Percentiles rank a stretch among this genome's conserved stretches.
Evolutionary conservation across 2,888 invertebrate species (phyloP).

Genomic region (Chrysolina haemoptera): DNA sequence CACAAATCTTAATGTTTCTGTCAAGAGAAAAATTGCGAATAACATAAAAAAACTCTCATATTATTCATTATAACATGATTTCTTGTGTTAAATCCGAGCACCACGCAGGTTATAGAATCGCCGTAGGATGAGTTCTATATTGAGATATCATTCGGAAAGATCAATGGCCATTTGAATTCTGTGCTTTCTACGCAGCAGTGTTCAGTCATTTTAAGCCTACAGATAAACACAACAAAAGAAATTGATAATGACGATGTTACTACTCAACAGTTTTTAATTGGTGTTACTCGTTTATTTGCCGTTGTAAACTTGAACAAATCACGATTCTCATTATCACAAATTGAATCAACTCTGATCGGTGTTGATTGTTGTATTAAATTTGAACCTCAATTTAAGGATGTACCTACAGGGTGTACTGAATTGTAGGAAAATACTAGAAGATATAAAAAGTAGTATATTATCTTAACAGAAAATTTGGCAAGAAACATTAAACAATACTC

Average conservation of each 20-base stretch:
- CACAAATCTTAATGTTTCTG: no score
- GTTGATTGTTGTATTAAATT: constrained; percentile 27
- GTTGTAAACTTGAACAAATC: constrained; percentile 56
- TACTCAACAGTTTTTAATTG: constrained; percentile 57
- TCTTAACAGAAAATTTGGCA: no score
- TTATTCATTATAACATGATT: background rate
- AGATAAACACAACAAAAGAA: constrained; percentile 54
- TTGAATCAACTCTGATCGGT: constrained; percentile 57
- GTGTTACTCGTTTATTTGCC: constrained; percentile 55
- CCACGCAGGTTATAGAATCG: background rate
- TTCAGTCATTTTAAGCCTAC: background rate
- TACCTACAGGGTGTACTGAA: background rate
- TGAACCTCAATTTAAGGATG: background rate
- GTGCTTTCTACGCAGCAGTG: constrained; percentile 14
- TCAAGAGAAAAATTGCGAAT: no score
- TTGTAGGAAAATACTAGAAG: no score
- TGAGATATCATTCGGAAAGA: constrained; percentile 28
- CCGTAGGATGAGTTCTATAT: constrained; percentile 1
- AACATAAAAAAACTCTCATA: background rate
- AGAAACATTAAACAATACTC: no score
- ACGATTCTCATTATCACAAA: constrained; percentile 60
- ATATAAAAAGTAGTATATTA: no score
- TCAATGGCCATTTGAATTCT: constrained; percentile 22
- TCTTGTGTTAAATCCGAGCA: background rate
- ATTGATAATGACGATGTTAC: constrained; percentile 53